Conservation (phyloP, 53 echinoderm and acorn worm species). For the Echinometra lucunter region DNA sequence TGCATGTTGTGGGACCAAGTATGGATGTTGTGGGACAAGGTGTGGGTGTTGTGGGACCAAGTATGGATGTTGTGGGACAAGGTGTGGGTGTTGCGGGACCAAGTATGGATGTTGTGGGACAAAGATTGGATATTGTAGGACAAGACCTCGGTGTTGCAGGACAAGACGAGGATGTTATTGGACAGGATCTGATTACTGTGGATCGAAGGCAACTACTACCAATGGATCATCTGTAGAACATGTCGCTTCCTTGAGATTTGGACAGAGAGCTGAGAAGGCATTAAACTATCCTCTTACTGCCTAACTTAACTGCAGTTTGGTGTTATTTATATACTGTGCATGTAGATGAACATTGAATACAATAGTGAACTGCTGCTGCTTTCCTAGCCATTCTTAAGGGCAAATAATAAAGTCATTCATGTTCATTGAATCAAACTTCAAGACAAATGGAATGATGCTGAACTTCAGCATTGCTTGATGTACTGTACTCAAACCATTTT, state of each 20-base stretch:
- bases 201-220: slow-evolving; percentile 42
- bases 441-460: too few relatives aligned
- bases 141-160: not conserved
- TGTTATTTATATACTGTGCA: not conserved
- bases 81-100: not conserved
- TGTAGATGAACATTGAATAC: not conserved
- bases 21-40: slow-evolving; percentile 8
- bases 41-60: not conserved
- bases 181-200: slow-evolving; percentile 31
- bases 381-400: not conserved
- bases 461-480: too few relatives aligned
- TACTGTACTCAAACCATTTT: too few relatives aligned
- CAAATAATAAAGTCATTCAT: not conserved
- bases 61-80: not conserved
- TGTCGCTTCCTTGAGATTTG: not conserved
- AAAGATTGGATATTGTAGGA: not conserved
- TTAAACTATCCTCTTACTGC: not conserved
- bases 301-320: not conserved
- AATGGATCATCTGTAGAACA: slow-evolving; percentile 18
- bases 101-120: not conserved
- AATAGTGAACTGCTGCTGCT: not conserved
- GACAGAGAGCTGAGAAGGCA: not conserved
- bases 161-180: not conserved
- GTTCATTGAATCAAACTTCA: not conserved
- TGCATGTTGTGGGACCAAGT: not conserved